Conservation (phyloP, 2,113 vertebrate genomes). For the Ivindomyrus marchei region DNA sequence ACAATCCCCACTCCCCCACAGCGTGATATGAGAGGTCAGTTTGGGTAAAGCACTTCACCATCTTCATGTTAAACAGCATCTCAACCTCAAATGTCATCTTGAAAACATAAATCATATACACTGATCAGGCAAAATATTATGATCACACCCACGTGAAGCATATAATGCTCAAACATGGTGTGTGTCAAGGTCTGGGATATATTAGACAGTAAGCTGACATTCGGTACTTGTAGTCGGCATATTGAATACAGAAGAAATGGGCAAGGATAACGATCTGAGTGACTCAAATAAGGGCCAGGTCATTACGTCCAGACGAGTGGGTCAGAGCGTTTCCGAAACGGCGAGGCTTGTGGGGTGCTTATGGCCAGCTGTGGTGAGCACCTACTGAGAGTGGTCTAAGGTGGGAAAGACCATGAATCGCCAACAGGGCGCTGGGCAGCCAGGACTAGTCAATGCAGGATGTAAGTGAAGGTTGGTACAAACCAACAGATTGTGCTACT, state of each 20-base stretch:
- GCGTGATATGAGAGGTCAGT: too few species aligned
- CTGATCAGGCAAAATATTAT: background rate
- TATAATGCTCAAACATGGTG: background rate
- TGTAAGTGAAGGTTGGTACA: background rate
- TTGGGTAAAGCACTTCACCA: background rate
- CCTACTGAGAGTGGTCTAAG: background rate
- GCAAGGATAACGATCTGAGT: background rate
- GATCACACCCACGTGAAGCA: background rate
- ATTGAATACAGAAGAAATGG: background rate
- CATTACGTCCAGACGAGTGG: background rate
- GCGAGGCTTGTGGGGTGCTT: background rate
- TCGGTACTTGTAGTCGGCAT: background rate
- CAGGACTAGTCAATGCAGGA: background rate
- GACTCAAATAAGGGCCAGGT: background rate
- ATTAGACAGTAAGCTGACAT: background rate
- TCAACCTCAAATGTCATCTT: background rate
- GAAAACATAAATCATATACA: background rate
- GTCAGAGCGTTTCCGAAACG: background rate
- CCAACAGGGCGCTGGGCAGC: background rate
- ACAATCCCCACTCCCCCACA: background rate
- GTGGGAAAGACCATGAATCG: background rate
- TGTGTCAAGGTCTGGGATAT: background rate
- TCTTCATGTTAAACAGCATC: background rate
- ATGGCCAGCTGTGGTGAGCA: background rate
- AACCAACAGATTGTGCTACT: background rate